phyloP scores from a whole-genome alignment of 2,888 invertebrate genomes.

The Drosophila koepferae region DNA sequence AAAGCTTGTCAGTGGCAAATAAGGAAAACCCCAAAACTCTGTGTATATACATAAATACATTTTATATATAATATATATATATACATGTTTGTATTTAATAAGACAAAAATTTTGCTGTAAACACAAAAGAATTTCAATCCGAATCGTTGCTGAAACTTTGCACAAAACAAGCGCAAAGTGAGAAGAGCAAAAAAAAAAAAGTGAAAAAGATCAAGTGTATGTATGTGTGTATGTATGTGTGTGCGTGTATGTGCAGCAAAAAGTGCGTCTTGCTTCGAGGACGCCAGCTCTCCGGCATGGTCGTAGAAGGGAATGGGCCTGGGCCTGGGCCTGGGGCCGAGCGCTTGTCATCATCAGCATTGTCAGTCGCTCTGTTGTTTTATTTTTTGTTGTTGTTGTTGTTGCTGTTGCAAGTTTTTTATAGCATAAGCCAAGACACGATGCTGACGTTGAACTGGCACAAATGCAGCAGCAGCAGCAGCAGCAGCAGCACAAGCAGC shows the following conservation, averaged over 20 bases:
- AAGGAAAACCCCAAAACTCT: conserved; percentile 13
- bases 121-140: conserved; percentile 76
- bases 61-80: neutral
- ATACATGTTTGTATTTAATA: conserved; percentile 27
- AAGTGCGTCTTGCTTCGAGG: conserved; percentile 57
- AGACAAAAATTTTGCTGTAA: conserved; percentile 64
- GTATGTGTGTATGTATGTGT: conserved; percentile 19
- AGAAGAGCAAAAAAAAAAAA: conserved; percentile 2
- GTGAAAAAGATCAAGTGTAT: conserved; percentile 1
- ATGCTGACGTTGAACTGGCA: conserved; percentile 32
- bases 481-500: conserved; percentile 13
- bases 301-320: conserved; percentile 12
- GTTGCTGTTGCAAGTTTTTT: conserved; percentile 40
- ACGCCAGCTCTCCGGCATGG: conserved; percentile 36
- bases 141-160: conserved; percentile 67
- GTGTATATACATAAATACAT: neutral
- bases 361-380: conserved; percentile 32
- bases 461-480: conserved; percentile 22
- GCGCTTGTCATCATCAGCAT: conserved; percentile 70
- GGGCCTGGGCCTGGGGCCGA: conserved; percentile 23
- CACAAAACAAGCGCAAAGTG: conserved; percentile 32
- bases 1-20: conserved; percentile 33
- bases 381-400: conserved; percentile 22
- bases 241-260: conserved; percentile 27
- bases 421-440: conserved; percentile 50